A percentile compares a stretch with the other conserved stretches of the same genome.
phyloP scores from a whole-genome alignment of 1,140 invertebrate genomes.

The Brachionus calyciflorus region DNA sequence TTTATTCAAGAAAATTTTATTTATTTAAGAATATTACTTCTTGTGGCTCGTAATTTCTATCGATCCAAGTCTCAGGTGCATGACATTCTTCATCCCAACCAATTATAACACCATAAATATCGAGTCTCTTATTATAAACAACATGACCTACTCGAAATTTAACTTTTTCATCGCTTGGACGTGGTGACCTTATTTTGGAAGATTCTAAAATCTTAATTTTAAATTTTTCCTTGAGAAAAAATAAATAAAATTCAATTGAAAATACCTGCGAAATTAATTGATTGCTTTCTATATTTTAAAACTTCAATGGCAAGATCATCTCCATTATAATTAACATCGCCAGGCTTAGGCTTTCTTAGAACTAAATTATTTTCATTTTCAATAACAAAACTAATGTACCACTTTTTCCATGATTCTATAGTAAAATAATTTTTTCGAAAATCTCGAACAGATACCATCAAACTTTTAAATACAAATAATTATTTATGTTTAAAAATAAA shows the following conservation, averaged over 20 bases:
- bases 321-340: background rate
- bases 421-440: constrained; percentile 28
- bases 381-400: constrained; percentile 43
- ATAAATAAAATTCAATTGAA: background rate
- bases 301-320: constrained; percentile 29
- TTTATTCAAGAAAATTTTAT: background rate
- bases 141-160: constrained; percentile 64
- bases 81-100: constrained; percentile 63
- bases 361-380: background rate
- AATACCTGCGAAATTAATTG: constrained; percentile 25
- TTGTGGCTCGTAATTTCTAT: constrained; percentile 50
- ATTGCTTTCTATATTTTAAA: background rate
- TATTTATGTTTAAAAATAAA: background rate
- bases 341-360: background rate
- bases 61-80: constrained; percentile 54
- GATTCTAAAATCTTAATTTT: constrained; percentile 52
- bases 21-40: constrained; percentile 38
- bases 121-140: constrained; percentile 61
- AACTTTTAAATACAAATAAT: background rate
- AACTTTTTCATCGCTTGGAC: constrained; percentile 59
- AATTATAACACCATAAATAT: constrained; percentile 64
- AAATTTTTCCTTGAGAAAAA: background rate
- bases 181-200: constrained; percentile 53
- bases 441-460: background rate
- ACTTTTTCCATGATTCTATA: constrained; percentile 24